These are phyloP conservation scores for Ceyx cyanopectus DNA, from an alignment of 2,113 vertebrate genomes.

Conservation along the genomic window DNA sequence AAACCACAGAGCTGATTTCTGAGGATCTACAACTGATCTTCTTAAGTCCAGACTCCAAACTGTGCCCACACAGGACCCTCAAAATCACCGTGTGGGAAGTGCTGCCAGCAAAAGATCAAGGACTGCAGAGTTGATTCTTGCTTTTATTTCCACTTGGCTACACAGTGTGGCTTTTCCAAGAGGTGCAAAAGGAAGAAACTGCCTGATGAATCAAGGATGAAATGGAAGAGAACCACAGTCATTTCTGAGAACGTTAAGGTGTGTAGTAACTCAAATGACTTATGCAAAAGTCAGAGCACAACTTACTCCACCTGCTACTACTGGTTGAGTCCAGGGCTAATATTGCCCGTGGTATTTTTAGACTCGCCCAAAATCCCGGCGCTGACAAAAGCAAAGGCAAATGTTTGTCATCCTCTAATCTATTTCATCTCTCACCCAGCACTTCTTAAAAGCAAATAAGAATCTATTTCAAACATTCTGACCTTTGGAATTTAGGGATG, in stretches of 20 bases:
- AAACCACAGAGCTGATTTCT: neutral
- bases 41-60: neutral
- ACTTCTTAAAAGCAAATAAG: neutral
- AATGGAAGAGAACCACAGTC: neutral
- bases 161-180: neutral
- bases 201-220: neutral
- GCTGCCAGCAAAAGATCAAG: slow-evolving; percentile 63
- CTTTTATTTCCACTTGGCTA: slow-evolving; percentile 29
- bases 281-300: neutral
- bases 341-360: neutral
- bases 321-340: neutral
- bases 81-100: neutral
- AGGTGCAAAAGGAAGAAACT: slow-evolving; percentile 25
- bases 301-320: neutral
- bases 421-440: neutral
- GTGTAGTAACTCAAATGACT: neutral
- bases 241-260: neutral
- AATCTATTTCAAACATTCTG: neutral
- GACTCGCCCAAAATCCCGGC: neutral
- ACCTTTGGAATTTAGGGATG: neutral
- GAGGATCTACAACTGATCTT: neutral
- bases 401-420: neutral
- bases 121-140: neutral
- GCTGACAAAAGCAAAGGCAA: neutral
- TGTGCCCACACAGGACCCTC: slow-evolving; percentile 51